Evolutionary conservation across 2,888 invertebrate species (phyloP).

Genomic region (Cosmia pyralina): DNA sequence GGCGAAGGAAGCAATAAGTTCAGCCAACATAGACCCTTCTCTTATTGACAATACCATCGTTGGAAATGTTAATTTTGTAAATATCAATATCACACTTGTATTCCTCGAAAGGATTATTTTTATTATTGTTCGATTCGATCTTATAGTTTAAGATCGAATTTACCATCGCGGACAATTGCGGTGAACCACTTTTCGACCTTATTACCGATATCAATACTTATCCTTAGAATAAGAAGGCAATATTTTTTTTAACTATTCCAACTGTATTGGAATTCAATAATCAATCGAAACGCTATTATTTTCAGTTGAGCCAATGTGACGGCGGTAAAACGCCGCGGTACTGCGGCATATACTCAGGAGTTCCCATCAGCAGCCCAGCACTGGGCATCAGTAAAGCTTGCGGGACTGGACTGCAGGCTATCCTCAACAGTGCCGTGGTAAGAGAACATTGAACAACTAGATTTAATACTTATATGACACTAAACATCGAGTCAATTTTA

Average conservation of each 20-base stretch:
- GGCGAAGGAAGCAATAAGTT: conserved; percentile 79
- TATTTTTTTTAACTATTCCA: neutral
- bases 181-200: no score
- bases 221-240: neutral
- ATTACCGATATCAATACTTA: neutral
- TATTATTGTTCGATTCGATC: neutral
- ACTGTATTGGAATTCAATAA: neutral
- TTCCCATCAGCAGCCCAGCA: conserved; percentile 96
- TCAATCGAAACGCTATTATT: conserved; percentile 28
- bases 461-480: neutral
- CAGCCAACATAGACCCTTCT: conserved; percentile 76
- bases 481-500: neutral
- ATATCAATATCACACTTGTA: no score
- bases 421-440: conserved; percentile 96
- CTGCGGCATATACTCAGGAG: conserved; percentile 94
- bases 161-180: no score
- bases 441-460: conserved; percentile 42
- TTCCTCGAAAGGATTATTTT: neutral
- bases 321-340: conserved; percentile 97
- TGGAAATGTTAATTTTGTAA: conserved; percentile 83
- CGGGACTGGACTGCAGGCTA: conserved; percentile 98
- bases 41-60: conserved; percentile 80
- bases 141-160: no score
- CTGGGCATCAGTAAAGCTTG: conserved; percentile 97
- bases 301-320: conserved; percentile 94